phyloP scores from a whole-genome alignment of 2,888 invertebrate species.

The Polyommatus icarus region DNA sequence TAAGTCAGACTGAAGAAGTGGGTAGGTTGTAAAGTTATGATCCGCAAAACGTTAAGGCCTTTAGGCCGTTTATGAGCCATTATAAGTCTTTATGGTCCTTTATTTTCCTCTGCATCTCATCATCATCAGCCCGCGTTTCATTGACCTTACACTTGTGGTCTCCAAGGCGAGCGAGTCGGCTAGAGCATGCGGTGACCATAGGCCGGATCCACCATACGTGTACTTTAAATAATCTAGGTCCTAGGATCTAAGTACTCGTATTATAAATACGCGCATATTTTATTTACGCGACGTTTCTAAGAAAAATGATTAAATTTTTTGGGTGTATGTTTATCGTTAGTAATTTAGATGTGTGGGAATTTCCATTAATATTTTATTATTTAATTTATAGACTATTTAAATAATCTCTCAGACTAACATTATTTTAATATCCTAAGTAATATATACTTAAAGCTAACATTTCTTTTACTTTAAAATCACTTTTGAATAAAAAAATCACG shows the following conservation, averaged over 20 bases:
- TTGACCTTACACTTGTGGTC: constrained; percentile 1
- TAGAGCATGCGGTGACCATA: background rate
- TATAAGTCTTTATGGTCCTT: background rate
- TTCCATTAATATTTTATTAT: background rate
- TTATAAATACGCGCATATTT: background rate
- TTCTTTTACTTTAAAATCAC: background rate
- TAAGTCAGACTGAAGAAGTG: too few relatives aligned
- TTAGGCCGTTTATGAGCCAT: background rate
- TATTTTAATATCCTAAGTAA: background rate
- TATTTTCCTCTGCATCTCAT: background rate
- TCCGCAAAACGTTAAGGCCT: background rate
- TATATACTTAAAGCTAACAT: background rate
- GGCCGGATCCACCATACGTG: background rate
- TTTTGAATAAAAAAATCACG: background rate
- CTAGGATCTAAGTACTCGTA: background rate
- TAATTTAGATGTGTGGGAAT: background rate
- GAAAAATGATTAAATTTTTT: background rate
- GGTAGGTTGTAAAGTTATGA: background rate
- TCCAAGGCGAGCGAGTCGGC: background rate
- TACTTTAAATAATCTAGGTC: background rate
- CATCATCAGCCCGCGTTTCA: background rate
- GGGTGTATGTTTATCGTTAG: background rate
- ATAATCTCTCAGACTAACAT: background rate
- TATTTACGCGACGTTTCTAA: background rate
- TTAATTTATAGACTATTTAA: background rate